phyloP scores from a whole-genome alignment of 2,888 invertebrate genomes.

The Patella depressa region DNA sequence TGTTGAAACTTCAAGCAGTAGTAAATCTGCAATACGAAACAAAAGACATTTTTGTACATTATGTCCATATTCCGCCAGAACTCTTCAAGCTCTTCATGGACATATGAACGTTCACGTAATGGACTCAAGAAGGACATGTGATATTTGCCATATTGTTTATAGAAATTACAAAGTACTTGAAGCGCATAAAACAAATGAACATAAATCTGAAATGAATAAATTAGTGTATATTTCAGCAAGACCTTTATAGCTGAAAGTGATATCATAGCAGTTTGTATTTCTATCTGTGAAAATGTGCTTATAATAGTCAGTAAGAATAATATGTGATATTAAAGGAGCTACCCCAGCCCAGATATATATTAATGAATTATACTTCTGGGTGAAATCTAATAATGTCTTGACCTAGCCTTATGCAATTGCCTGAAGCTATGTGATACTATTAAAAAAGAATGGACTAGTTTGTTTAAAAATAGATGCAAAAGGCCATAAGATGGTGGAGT shows the following conservation, averaged over 20 bases:
- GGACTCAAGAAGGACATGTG: not conserved
- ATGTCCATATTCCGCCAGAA: not conserved
- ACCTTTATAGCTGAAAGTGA: not conserved
- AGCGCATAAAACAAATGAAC: not conserved
- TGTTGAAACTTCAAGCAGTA: not conserved
- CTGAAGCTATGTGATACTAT: too few species aligned
- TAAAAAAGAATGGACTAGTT: too few species aligned
- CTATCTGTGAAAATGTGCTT: too few species aligned
- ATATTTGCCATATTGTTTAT: not conserved
- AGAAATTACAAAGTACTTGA: not conserved
- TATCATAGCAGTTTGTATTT: too few species aligned
- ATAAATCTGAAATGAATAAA: not conserved
- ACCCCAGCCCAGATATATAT: too few species aligned
- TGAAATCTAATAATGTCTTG: too few species aligned
- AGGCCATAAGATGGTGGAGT: too few species aligned
- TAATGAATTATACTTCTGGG: too few species aligned
- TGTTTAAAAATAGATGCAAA: too few species aligned
- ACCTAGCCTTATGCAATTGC: too few species aligned
- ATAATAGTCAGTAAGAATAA: too few species aligned
- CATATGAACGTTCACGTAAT: not conserved
- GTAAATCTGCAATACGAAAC: not conserved
- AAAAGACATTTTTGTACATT: not conserved
- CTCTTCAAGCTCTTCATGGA: not conserved
- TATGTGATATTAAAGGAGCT: too few species aligned
- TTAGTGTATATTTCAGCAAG: conserved; percentile 1